Base-by-base conservation (phyloP, 2,113 vertebrate genomes). In the Gallinago undulata region DNA sequence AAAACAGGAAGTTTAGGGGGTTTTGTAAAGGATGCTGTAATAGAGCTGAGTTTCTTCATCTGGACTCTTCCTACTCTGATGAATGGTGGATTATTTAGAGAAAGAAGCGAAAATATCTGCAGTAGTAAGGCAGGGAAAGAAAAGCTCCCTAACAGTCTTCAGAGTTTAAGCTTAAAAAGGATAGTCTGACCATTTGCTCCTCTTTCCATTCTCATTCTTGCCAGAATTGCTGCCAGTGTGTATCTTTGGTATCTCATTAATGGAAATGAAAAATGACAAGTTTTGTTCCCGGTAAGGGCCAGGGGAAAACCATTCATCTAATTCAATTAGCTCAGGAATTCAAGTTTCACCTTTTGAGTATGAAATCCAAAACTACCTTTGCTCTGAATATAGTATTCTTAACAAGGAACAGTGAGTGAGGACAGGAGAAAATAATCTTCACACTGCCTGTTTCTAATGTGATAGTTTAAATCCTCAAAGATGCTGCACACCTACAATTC, bases 251-350 rank as follows among this genome's bases (percentile, higher is more conserved):
- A 74, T 83, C 67, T 85, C 63, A 94, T 88, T 92, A 94, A 93
- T 50, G 31, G 53, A 93, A 93, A 92, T 50, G 41, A 92, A 94
- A 95, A 95, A 88, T 86, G 30, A 37, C 79, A 92, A 74, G 45
- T 90, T 96, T 95, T 94, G 85, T 85, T 93, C 72, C 67, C 72
- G 62, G 30, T 62, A 59, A 94, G 30, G 63, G 88, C 75, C 62
- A 85, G 9, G 30, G 75, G 27, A 83, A 94, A 89, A 27, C 4
- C 30, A 76, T 90, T 94, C 28, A 77, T 86, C 72, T 86, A 50
- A 56, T 93, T 95, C 88, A 94, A 76, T 95, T 90, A 96, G n/a
- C 28, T 92, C 72, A 63, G 25, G 28, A 94, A 89, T 94, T 93
- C 83, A 70, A 90, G 76, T 81, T 87, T 43, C 19, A 74, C 16